phyloP scores from a whole-genome alignment of 2,888 invertebrate genomes.

The Nemoura dubitans region DNA sequence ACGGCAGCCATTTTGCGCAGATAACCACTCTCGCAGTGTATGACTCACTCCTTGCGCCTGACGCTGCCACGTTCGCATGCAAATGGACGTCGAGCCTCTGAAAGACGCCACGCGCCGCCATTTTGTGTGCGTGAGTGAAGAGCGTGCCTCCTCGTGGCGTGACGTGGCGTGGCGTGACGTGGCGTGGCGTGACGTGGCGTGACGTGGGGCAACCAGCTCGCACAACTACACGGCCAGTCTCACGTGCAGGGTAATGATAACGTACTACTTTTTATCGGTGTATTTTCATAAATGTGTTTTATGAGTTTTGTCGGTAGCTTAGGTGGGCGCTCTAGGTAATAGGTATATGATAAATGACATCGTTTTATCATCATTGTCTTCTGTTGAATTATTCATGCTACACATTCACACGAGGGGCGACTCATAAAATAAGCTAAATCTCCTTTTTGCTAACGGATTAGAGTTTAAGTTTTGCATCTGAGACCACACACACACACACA shows the following conservation, averaged over 20 bases:
- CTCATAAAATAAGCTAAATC: neutral
- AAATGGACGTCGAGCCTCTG: neutral
- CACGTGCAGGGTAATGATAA: neutral
- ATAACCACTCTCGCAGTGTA: no score
- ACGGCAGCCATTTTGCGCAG: no score
- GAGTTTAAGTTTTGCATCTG: neutral
- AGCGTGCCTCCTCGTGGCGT: no score
- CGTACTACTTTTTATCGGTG: neutral
- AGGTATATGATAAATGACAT: neutral
- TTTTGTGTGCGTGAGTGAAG: neutral
- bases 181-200: no score
- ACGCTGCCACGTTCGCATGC: neutral
- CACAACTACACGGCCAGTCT: neutral
- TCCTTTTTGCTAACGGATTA: neutral
- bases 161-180: no score
- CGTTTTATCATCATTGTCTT: conserved; percentile 1
- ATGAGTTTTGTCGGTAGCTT: conserved; percentile 12
- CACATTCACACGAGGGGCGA: neutral
- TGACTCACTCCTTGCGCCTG: no score
- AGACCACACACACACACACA: no score
- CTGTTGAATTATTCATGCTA: neutral
- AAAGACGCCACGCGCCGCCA: neutral
- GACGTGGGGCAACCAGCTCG: neutral
- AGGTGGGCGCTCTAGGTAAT: conserved; percentile 5
- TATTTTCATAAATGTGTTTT: conserved; percentile 12